These are phyloP conservation scores for Acanthoscelides obtectus DNA, from an alignment of 2,888 invertebrate genomes.

Conservation along the genomic window DNA sequence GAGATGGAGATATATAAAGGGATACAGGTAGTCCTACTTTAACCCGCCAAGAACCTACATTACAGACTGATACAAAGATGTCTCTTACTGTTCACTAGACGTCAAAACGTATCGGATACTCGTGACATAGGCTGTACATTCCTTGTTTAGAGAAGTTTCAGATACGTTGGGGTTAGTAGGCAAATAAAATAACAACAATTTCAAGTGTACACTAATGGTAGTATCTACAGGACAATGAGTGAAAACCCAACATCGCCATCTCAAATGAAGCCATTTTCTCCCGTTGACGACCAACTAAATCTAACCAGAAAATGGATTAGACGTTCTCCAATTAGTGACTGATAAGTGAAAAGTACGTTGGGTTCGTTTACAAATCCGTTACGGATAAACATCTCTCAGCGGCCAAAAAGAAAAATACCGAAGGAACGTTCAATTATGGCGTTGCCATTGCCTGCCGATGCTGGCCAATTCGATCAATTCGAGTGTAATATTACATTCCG, in stretches of 20 bases:
- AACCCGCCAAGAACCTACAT: too few species aligned
- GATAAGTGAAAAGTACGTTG: not conserved
- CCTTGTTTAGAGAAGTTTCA: too few species aligned
- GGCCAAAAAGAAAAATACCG: not conserved
- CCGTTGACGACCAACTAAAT: not conserved
- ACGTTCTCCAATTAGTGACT: not conserved
- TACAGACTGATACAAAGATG: too few species aligned
- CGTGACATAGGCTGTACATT: too few species aligned
- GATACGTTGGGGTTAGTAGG: too few species aligned
- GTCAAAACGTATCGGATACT: too few species aligned
- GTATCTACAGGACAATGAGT: not conserved
- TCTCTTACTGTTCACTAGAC: too few species aligned
- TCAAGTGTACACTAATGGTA: too few species aligned
- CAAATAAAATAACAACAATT: too few species aligned
- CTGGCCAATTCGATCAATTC: slow-evolving; percentile 35
- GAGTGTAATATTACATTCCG: slow-evolving; percentile 35
- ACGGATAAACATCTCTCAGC: slow-evolving; percentile 19
- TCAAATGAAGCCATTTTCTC: not conserved
- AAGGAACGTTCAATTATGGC: not conserved
- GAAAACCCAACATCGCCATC: not conserved
- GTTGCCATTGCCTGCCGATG: slow-evolving; percentile 9
- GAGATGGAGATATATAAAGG: too few species aligned
- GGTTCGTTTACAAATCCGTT: slow-evolving; percentile 19
- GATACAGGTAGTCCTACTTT: too few species aligned
- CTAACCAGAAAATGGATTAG: not conserved